These are phyloP conservation scores for Taurulus bubalis DNA, from an alignment of 2,113 vertebrate species.

Conservation along the genomic window DNA sequence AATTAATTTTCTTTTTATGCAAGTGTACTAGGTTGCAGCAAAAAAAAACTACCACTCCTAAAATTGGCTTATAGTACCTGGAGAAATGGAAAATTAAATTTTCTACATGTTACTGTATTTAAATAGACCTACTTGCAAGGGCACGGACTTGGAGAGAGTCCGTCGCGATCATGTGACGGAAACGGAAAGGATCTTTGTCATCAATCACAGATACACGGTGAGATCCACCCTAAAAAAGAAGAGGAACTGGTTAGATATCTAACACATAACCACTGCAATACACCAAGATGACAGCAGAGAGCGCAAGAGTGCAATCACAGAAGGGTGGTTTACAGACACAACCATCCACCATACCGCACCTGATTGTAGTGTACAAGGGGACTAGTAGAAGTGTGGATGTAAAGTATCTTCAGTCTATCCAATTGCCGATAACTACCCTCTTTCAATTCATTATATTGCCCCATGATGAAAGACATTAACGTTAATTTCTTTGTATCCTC, in stretches of 20 bases:
- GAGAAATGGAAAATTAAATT: background rate
- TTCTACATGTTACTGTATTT: background rate
- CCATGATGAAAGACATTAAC: conserved; percentile 11
- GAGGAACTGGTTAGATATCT: background rate
- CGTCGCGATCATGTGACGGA: conserved; percentile 96
- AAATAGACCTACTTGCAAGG: conserved; percentile 82
- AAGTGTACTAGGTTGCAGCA: background rate
- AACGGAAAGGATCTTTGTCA: conserved; percentile 94
- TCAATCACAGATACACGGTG: conserved; percentile 90
- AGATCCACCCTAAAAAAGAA: conserved; percentile 86
- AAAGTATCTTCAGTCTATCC: conserved; percentile 4
- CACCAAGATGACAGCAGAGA: conserved; percentile 52
- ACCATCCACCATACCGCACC: background rate
- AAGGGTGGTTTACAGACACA: background rate
- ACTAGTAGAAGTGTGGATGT: background rate
- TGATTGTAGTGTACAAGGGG: background rate
- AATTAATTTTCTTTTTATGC: background rate
- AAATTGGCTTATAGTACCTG: background rate
- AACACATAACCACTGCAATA: conserved; percentile 26
- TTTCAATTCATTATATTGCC: conserved; percentile 11
- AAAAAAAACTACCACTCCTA: background rate
- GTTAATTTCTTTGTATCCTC: conserved; percentile 6
- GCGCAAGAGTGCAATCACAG: conserved; percentile 31
- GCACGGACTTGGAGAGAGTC: conserved; percentile 93
- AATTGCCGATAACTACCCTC: background rate